Evolutionary conservation across 2,797 vertebrate species (phyloP).

Genomic region (Erethizon dorsatum): DNA sequence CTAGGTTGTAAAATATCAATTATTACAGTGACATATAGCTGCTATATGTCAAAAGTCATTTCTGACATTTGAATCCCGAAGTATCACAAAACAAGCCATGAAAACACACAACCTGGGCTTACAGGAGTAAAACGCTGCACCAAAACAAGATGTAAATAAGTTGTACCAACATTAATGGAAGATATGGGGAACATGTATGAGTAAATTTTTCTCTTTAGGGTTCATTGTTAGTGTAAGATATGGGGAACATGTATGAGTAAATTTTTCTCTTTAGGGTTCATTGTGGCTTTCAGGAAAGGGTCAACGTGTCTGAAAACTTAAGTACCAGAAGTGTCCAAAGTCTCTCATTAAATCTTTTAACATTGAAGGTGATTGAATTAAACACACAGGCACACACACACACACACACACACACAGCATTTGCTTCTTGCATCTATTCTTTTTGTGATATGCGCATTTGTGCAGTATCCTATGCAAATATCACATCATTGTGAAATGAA

Average conservation of each 20-base stretch:
- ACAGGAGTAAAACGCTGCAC: constrained; percentile 39
- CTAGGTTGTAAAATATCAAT: not conserved
- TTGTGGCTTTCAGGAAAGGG: constrained; percentile 42
- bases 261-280: constrained; percentile 19
- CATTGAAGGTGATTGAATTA: not conserved
- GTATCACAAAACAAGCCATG: constrained; percentile 60
- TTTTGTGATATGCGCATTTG: not conserved
- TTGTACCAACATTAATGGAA: constrained; percentile 40
- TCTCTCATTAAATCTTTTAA: not conserved
- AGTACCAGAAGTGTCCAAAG: not conserved
- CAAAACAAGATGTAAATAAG: constrained; percentile 55
- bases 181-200: not conserved
- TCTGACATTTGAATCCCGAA: constrained; percentile 69
- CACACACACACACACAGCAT: not conserved
- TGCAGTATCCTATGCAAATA: not conserved
- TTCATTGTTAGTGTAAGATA: constrained; percentile 27
- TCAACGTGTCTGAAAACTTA: constrained; percentile 66
- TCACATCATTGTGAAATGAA: not conserved
- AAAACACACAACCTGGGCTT: not conserved
- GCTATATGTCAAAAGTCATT: constrained; percentile 49
- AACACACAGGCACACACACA: not conserved
- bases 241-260: not conserved
- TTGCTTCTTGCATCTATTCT: not conserved
- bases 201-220: constrained; percentile 18
- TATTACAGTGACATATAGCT: not conserved